Conservation (phyloP, 2,888 invertebrate species). For the Netelia melanura region DNA sequence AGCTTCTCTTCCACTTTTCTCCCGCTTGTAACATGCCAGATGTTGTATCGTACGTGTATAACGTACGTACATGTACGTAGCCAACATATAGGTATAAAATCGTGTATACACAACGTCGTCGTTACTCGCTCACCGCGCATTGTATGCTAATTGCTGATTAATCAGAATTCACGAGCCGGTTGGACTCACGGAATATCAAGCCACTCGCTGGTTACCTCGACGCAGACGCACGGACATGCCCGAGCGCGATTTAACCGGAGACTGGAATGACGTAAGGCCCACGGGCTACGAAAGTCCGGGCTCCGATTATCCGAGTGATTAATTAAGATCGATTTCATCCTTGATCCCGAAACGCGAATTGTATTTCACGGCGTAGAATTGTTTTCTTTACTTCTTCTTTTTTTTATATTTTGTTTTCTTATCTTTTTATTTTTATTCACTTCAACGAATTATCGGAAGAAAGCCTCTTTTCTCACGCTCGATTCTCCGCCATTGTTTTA, state of each 20-base stretch:
- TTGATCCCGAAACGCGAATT: conserved; percentile 53
- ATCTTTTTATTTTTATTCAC: not conserved
- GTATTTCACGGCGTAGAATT: conserved; percentile 31
- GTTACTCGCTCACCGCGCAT: conserved; percentile 71
- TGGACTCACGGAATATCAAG: conserved; percentile 60
- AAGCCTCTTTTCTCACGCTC: conserved; percentile 52
- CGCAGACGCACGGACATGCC: conserved; percentile 5
- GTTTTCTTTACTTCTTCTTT: not conserved
- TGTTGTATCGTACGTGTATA: conserved; percentile 24
- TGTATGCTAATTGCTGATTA: conserved; percentile 76
- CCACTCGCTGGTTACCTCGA: conserved; percentile 42
- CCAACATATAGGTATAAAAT: conserved; percentile 21
- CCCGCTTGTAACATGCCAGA: conserved; percentile 54
- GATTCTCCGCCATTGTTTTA: conserved; percentile 40
- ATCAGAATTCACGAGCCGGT: conserved; percentile 73
- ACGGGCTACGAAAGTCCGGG: conserved; percentile 29
- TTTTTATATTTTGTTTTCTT: too few species aligned
- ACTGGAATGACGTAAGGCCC: conserved; percentile 69
- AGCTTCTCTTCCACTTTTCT: conserved; percentile 56
- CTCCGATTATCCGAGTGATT: conserved; percentile 72
- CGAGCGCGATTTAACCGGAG: conserved; percentile 49
- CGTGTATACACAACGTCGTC: conserved; percentile 43
- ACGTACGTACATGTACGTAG: not conserved
- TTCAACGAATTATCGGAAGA: conserved; percentile 1
- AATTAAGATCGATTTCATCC: conserved; percentile 74